A percentile compares a stretch with the other conserved stretches of the same genome.
Conservation (phyloP, 2,888 invertebrate species). For the Bruchidius siliquastri region DNA sequence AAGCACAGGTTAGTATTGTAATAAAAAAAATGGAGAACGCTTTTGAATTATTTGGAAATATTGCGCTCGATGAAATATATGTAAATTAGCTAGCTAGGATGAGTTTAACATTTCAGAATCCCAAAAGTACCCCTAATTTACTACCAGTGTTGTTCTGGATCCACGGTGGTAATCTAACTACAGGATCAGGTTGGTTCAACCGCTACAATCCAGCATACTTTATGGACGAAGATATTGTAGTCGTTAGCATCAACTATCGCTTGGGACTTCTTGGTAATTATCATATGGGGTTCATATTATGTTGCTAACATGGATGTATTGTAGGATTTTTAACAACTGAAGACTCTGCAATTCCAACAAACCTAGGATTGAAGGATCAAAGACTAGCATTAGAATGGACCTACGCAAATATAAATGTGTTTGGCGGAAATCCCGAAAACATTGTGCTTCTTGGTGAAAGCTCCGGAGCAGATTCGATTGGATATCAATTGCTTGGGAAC, state of each 20-base stretch:
- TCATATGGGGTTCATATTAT: no score
- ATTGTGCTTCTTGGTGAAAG: neutral
- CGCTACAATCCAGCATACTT: constrained; percentile 1
- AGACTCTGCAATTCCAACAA: neutral
- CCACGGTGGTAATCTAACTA: neutral
- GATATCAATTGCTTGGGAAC: neutral
- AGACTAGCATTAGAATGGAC: neutral
- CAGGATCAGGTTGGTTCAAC: neutral
- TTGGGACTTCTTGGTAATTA: neutral
- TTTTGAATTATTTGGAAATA: no score
- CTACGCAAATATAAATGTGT: neutral
- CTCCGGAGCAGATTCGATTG: neutral
- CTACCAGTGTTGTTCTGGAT: constrained; percentile 2
- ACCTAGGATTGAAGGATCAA: neutral
- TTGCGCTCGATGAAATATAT: no score
- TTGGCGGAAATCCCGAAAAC: neutral
- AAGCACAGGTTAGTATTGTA: no score
- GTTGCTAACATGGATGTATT: neutral
- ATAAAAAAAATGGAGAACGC: no score
- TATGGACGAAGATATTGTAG: constrained; percentile 4
- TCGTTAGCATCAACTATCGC: neutral
- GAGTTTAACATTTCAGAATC: constrained; percentile 14
- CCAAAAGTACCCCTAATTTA: neutral
- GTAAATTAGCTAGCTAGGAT: no score
- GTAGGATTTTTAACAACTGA: neutral